Base-by-base conservation (phyloP, 2,888 invertebrate genomes). In the Spodoptera picta region DNA sequence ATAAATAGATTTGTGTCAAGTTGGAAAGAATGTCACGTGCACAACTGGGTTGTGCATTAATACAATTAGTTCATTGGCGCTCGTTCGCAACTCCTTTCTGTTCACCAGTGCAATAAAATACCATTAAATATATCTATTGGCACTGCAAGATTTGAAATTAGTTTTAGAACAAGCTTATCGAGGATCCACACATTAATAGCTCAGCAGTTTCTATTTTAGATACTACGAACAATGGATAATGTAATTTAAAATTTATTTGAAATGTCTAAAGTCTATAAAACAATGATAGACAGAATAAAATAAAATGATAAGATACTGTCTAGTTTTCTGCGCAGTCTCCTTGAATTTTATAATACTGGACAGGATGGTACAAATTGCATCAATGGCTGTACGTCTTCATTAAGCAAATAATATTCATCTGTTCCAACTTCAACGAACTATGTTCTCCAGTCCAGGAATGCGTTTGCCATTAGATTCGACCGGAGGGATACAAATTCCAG, bases 401-500 rank as follows among this genome's bases (percentile, higher is more conserved):
- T 47, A 53, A 10, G n/a, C n/a, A 36, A 24, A n/a, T 53, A 4
- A 42, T 52, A 52, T 14, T 36, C 45, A 41, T 43, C 23, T 46
- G 6, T 49, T 47, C 41, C n/a, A 44, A 59, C 14, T 47, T 31
- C n/a, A 44, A 59, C 14, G 23, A 60, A 51, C 53, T 48, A 60
- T 45, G 24, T 11, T 52, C 53, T 58, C 47, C 27, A 43, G 47
- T 44, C 12, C 14, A 64, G 52, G 46, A 57, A 62, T 51, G 23
- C 43, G 50, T 51, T 54, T 41, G 3, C 50, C 24, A 50, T 65
- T 60, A 60, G 47, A 60, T 52, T 60, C 19, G 24, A 45, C 47
- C 42, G 47, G 51, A 42, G 19, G 24, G 19, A 59, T 45, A 66
- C 49, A 58, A 62, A 60, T 60, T 44, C 48, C 49, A 50, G 42